Percentiles rank a stretch among this genome's conserved stretches.
phyloP scores from a whole-genome alignment of 2,113 vertebrate species.

The Ciconia boyciana region DNA sequence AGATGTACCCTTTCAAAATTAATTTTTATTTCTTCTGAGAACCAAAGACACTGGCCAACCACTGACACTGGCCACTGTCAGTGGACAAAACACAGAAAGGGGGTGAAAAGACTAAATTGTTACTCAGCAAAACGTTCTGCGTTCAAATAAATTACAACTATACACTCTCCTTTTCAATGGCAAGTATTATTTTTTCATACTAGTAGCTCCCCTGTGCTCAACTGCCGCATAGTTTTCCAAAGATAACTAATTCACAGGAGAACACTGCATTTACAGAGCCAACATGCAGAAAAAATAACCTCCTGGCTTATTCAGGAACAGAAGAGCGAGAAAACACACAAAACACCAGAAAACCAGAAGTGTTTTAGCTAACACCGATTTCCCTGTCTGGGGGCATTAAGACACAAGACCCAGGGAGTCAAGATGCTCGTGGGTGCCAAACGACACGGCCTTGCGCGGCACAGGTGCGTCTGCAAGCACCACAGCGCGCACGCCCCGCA shows the following conservation, averaged over 20 bases:
- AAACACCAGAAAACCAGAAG: rapidly evolving
- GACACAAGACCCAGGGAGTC: rapidly evolving
- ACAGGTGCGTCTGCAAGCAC: rapidly evolving
- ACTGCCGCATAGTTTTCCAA: not conserved
- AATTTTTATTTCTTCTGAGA: not conserved
- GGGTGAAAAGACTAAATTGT: not conserved
- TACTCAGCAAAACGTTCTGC: not conserved
- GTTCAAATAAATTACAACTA: not conserved
- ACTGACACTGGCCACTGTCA: not conserved
- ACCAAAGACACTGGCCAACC: not conserved
- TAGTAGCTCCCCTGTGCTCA: not conserved
- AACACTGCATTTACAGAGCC: not conserved
- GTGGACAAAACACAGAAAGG: not conserved
- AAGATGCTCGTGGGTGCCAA: too few species aligned
- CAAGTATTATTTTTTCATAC: not conserved
- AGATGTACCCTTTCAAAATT: not conserved
- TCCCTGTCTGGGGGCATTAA: too few species aligned
- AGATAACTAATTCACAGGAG: not conserved
- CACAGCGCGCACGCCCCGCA: not conserved
- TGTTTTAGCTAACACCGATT: rapidly evolving
- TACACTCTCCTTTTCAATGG: not conserved
- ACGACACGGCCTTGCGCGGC: rapidly evolving
- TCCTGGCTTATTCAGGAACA: not conserved
- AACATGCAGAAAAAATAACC: not conserved
- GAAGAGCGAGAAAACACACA: rapidly evolving